Conservation (phyloP, 2,113 vertebrate species). For the Emydocephalus ijimae region DNA sequence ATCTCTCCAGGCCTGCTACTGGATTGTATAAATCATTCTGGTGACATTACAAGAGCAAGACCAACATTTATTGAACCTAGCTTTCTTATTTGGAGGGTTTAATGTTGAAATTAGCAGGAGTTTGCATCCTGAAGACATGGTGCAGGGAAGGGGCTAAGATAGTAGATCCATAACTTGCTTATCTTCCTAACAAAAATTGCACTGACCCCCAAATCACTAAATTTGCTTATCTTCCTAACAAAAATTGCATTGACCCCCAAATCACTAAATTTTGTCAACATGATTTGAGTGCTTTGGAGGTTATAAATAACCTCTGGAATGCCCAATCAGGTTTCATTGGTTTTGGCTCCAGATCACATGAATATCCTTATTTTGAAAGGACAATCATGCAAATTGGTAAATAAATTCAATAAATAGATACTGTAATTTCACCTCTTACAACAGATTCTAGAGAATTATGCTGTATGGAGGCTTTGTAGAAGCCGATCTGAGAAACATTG, state of each 20-base stretch:
- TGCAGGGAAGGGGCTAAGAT: background rate
- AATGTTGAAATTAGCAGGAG: background rate
- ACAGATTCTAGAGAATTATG: background rate
- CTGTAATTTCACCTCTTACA: background rate
- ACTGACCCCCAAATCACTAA: background rate
- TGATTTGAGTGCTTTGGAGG: background rate
- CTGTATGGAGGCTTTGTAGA: background rate
- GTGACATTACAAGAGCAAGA: background rate
- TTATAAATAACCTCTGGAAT: background rate
- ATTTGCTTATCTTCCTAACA: background rate
- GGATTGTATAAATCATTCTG: background rate
- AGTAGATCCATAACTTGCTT: background rate
- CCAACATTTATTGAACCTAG: background rate
- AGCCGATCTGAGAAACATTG: background rate
- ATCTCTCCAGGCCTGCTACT: background rate
- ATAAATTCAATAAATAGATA: background rate
- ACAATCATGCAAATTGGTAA: background rate
- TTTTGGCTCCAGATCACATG: background rate
- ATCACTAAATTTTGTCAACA: background rate
- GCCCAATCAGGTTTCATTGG: background rate
- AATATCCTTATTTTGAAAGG: background rate
- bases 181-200: background rate
- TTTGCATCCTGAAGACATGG: background rate
- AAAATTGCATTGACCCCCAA: background rate
- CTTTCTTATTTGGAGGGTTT: background rate